A percentile compares a stretch with the other conserved stretches of the same genome.
Evolutionary conservation across 2,888 invertebrate genomes (phyloP).

Genomic region (Thymelicus acteon): DNA sequence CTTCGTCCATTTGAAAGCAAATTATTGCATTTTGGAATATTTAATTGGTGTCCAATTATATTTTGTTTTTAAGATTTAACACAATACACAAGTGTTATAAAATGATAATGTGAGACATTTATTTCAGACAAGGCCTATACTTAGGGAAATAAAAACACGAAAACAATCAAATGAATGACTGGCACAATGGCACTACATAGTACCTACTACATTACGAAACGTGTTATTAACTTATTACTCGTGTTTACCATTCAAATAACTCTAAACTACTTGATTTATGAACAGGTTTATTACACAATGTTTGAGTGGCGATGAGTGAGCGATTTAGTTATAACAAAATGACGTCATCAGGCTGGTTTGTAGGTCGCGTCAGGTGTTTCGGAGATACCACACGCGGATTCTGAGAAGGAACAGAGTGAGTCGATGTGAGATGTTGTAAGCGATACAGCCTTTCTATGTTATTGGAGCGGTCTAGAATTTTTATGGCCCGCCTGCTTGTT

Average conservation of each 20-base stretch:
- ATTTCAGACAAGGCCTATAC: too few species aligned
- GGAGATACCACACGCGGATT: constrained; percentile 13
- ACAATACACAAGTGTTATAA: too few species aligned
- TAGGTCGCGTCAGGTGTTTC: constrained; percentile 19
- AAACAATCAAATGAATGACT: too few species aligned
- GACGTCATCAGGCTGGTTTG: background rate
- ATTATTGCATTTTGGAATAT: too few species aligned
- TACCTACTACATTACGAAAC: too few species aligned
- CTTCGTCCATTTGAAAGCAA: too few species aligned
- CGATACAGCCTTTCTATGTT: background rate
- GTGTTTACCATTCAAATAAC: background rate
- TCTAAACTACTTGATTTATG: background rate
- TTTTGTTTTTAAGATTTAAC: too few species aligned
- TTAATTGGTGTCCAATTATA: too few species aligned
- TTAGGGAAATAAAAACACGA: too few species aligned
- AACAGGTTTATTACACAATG: background rate
- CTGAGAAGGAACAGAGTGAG: constrained; percentile 1
- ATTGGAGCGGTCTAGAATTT: too few species aligned
- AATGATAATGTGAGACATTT: too few species aligned
- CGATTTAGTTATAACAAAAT: background rate
- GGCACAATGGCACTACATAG: background rate
- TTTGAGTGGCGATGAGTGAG: background rate
- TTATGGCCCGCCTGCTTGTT: too few species aligned
- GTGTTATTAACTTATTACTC: background rate
- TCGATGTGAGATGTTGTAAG: background rate